Evolutionary conservation across 2,113 vertebrate genomes (phyloP), one percentile per base, ranked within the genome.

Genomic region (Motacilla alba): DNA sequence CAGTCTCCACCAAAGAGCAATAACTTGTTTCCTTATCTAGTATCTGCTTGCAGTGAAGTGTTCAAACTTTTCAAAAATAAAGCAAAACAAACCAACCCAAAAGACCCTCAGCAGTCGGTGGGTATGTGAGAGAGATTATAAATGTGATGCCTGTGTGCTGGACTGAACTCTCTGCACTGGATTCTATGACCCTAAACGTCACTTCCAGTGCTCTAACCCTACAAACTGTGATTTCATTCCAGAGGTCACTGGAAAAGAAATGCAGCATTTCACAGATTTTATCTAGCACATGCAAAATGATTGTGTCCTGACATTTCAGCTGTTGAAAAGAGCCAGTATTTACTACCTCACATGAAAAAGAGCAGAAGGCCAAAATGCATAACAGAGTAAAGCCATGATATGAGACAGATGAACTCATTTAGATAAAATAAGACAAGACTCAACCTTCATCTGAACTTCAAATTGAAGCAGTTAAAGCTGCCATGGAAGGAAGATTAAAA

Each of bases 291-390:
- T 74, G 67, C n/a, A 90, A 84, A 92, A 85, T 43, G n/a, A 66
- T 76, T 5, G 1, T 43, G 52, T 92, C 68, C 50, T 92, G 90
- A 90, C 79, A 83, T 89, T 80, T 93, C 41, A 83, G 8, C 67
- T 90, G 79, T 83, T 91, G 86, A 88, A 83, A 93, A 90, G 67
- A 94, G 55, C 43, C 88, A 92, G 63, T 74, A 95, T 85, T 95
- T 92, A 92, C 88, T 93, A 77, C 55, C 33, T 77, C 49, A 18
- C 63, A 50, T 86, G 92, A 96, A 93, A 92, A 80, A 96, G 72
- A 77, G 83, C 88, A 94, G 83, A 90, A 89, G 63, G 43, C 58
- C 86, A 49, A 85, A 85, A 69, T 18, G 47, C 27, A 6, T 83
- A 86, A 88, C 50, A 20, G 90, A 94, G 52, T 85, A 83, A 88